These are phyloP conservation scores for Emesis furor DNA, from an alignment of 2,888 invertebrate species.

Conservation along the genomic window DNA sequence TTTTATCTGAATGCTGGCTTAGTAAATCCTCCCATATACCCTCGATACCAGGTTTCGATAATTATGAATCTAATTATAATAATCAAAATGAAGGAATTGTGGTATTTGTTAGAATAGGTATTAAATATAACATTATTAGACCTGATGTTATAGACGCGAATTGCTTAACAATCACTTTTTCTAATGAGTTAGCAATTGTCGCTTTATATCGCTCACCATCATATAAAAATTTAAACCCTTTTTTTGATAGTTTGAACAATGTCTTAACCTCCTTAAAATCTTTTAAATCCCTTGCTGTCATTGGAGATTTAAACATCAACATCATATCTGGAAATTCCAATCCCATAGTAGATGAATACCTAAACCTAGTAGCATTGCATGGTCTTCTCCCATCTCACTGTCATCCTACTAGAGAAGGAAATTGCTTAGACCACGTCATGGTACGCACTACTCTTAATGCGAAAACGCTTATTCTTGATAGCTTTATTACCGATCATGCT, in stretches of 20 bases:
- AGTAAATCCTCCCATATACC: neutral
- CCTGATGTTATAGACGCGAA: neutral
- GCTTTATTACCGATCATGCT: neutral
- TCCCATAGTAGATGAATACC: neutral
- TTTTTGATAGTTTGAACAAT: neutral
- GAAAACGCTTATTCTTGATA: neutral
- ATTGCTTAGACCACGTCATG: neutral
- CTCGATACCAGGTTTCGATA: neutral
- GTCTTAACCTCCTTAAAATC: neutral
- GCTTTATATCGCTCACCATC: neutral
- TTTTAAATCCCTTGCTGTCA: neutral
- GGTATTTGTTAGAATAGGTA: neutral
- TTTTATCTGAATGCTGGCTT: conserved; percentile 1
- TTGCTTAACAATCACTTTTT: neutral
- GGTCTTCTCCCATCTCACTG: neutral
- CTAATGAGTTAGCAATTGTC: neutral
- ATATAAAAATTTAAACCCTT: neutral
- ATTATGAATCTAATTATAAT: neutral
- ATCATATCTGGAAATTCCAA: neutral
- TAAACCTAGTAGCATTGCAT: neutral
- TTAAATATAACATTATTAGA: neutral
- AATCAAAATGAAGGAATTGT: conserved; percentile 3
- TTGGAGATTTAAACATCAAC: conserved; percentile 1
- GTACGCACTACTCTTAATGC: neutral
- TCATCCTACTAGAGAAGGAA: neutral